Conservation (phyloP, 2,113 vertebrate species). For the Macaca nemestrina region DNA sequence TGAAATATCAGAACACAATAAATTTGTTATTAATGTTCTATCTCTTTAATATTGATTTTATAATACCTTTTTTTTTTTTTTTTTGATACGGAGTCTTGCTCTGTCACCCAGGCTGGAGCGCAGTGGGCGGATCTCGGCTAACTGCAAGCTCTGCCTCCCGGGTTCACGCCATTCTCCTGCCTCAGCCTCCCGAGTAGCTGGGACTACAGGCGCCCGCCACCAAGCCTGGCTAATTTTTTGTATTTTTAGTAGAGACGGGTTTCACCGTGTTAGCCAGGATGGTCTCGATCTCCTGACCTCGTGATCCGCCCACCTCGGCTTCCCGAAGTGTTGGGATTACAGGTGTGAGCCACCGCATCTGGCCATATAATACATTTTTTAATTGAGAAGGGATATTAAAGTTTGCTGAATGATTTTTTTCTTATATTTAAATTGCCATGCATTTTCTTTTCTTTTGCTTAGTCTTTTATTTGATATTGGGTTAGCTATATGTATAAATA, state of each 20-base stretch:
- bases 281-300: too few species aligned
- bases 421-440: neutral
- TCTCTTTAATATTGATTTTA: neutral
- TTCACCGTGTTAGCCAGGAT: too few species aligned
- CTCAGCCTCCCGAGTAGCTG: too few species aligned
- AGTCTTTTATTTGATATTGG: neutral
- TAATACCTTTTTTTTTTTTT: neutral
- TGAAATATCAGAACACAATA: neutral
- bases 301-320: too few species aligned
- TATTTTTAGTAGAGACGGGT: too few species aligned
- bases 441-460: neutral
- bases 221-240: too few species aligned
- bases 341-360: fast-evolving
- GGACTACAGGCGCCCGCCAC: too few species aligned
- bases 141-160: too few species aligned
- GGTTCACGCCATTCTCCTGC: too few species aligned
- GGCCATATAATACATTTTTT: neutral
- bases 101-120: too few species aligned
- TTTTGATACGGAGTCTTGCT: too few species aligned
- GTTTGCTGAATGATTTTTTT: neutral
- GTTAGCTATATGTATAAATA: neutral
- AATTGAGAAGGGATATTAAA: neutral
- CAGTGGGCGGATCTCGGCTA: fast-evolving
- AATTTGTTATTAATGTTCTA: neutral
- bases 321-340: too few species aligned